These are phyloP conservation scores for Chymomyza costata DNA, from an alignment of 1,140 invertebrate genomes.

Conservation along the genomic window DNA sequence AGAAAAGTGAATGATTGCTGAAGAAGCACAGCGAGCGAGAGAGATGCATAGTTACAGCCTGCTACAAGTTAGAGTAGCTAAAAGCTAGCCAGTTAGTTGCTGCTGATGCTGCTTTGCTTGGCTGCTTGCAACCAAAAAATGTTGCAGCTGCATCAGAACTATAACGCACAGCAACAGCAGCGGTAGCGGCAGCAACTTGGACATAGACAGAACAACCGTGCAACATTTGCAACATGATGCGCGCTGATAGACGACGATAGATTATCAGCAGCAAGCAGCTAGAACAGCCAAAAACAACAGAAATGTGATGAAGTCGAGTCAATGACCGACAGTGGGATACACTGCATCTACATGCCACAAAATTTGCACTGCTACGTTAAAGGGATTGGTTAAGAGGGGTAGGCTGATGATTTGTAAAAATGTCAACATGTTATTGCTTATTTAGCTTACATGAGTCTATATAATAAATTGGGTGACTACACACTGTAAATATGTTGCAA, in stretches of 20 bases:
- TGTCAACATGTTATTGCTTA: too few species aligned
- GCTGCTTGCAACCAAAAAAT: slow-evolving; percentile 15
- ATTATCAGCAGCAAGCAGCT: slow-evolving; percentile 38
- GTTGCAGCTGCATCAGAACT: slow-evolving; percentile 20
- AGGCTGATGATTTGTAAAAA: too few species aligned
- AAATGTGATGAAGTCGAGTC: neutral
- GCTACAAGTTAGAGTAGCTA: too few species aligned
- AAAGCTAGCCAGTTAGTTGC: slow-evolving; percentile 1
- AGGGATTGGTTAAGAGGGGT: too few species aligned
- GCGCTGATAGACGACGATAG: slow-evolving; percentile 67
- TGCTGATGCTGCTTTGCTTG: slow-evolving; percentile 9
- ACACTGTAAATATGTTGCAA: too few species aligned
- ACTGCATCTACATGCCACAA: too few species aligned
- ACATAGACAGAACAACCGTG: slow-evolving; percentile 16
- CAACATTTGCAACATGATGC: slow-evolving; percentile 61
- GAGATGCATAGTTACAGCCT: slow-evolving; percentile 32
- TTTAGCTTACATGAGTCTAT: too few species aligned
- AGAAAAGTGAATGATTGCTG: slow-evolving; percentile 64
- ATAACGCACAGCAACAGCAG: slow-evolving; percentile 40
- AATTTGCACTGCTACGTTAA: too few species aligned
- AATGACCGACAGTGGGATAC: too few species aligned
- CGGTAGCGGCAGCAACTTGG: slow-evolving; percentile 16
- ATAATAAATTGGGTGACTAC: too few species aligned
- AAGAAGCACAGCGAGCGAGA: slow-evolving; percentile 5
- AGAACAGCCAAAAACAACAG: neutral